These are phyloP conservation scores for Agriotes lineatus DNA, from an alignment of 2,888 invertebrate species.

Conservation along the genomic window DNA sequence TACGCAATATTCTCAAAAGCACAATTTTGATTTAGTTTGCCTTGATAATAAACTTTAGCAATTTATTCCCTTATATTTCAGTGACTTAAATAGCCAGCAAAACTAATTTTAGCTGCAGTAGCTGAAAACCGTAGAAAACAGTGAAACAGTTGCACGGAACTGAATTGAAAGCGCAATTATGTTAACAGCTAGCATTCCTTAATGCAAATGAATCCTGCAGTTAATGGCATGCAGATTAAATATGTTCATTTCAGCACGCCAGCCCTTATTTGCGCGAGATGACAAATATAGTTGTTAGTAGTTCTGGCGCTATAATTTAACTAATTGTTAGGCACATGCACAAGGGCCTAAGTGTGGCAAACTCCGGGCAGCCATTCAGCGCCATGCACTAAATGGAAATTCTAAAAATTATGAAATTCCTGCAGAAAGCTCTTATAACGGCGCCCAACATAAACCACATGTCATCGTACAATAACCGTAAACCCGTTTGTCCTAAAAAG, in stretches of 20 bases:
- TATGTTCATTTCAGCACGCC: constrained; percentile 3
- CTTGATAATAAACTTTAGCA: too few relatives aligned
- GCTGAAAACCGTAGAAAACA: neutral
- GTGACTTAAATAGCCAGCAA: too few relatives aligned
- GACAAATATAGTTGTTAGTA: neutral
- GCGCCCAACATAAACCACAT: constrained; percentile 39
- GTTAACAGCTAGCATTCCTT: neutral
- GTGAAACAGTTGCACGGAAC: constrained; percentile 1
- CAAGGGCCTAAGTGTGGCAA: neutral
- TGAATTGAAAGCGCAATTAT: neutral
- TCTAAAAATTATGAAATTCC: constrained; percentile 25
- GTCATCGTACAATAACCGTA: constrained; percentile 44
- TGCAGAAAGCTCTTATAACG: constrained; percentile 12
- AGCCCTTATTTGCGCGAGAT: neutral
- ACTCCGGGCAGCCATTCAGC: too few relatives aligned
- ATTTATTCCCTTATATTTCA: too few relatives aligned
- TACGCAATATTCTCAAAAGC: too few relatives aligned
- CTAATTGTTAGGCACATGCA: neutral
- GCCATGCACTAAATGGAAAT: constrained; percentile 12
- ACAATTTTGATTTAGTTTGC: too few relatives aligned
- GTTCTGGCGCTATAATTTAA: neutral
- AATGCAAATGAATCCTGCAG: constrained; percentile 13
- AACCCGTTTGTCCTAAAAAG: constrained; percentile 51
- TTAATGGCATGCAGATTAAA: constrained; percentile 16
- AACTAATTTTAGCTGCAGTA: constrained; percentile 4